Conservation (phyloP, 2,113 vertebrate genomes). For the Tragelaphus imberbis region DNA sequence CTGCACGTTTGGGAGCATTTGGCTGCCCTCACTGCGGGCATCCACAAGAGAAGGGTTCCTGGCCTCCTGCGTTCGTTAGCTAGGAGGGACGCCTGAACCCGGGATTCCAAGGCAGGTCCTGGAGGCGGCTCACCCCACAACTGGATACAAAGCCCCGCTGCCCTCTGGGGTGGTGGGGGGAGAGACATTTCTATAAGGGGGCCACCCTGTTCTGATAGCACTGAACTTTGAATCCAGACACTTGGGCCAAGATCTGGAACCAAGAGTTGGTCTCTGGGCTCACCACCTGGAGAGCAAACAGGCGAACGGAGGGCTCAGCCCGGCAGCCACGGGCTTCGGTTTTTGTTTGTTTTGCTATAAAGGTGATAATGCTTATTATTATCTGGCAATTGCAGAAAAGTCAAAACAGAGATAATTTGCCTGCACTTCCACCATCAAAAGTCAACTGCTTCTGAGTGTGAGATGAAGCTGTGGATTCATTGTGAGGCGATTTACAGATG, state of each 20-base stretch:
- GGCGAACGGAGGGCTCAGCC: fast-evolving
- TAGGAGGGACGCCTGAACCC: background rate
- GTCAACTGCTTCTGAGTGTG: background rate
- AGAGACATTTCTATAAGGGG: too few relatives aligned
- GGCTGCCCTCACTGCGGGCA: fast-evolving
- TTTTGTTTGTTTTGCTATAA: background rate
- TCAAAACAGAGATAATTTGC: background rate
- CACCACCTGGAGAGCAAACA: fast-evolving
- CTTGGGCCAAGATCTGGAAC: background rate
- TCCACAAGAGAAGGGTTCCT: background rate
- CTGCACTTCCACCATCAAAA: background rate
- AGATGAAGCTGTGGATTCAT: background rate
- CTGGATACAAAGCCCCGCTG: too few relatives aligned
- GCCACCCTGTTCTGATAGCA: background rate
- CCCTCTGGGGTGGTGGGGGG: fast-evolving
- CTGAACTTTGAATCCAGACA: background rate
- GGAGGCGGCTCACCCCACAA: background rate
- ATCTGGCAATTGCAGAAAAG: background rate
- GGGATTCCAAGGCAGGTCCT: fast-evolving
- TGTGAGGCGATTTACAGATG: background rate
- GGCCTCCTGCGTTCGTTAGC: fast-evolving
- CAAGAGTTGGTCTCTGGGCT: fast-evolving
- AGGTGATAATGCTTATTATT: background rate
- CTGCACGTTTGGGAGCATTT: fast-evolving
- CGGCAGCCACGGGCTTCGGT: fast-evolving